Evolutionary conservation across 2,888 invertebrate species (phyloP).

Genomic region (Philhelius pedissequus): DNA sequence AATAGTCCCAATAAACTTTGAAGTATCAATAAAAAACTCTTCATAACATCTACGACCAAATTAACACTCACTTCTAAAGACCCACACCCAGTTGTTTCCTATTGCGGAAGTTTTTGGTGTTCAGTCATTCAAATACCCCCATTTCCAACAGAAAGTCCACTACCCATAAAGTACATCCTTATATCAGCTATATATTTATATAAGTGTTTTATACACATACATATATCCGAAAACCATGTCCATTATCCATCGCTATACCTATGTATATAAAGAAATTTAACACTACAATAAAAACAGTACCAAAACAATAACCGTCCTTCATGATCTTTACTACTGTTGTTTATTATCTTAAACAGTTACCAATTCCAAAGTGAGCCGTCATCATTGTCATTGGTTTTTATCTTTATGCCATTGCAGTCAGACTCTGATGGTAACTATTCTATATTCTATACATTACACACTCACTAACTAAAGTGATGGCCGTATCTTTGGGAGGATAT

Average conservation of each 20-base stretch:
- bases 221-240: conserved; percentile 9
- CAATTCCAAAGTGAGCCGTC: conserved; percentile 52
- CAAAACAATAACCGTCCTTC: conserved; percentile 2
- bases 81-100: neutral
- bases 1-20: neutral
- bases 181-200: neutral
- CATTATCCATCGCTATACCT: no score
- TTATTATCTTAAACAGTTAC: conserved; percentile 48
- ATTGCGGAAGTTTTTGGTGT: neutral
- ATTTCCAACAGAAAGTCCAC: conserved; percentile 23
- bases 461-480: neutral
- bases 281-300: neutral
- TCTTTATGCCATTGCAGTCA: conserved; percentile 35
- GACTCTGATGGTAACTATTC: neutral
- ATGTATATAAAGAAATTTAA: neutral
- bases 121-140: conserved; percentile 32
- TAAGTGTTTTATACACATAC: neutral
- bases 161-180: conserved; percentile 20
- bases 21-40: conserved; percentile 1
- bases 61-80: conserved; percentile 40
- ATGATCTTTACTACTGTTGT: conserved; percentile 18
- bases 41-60: conserved; percentile 9
- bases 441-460: neutral
- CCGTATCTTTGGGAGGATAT: neutral
- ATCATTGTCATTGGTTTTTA: conserved; percentile 47